Evolutionary conservation across 2,888 invertebrate species (phyloP), one percentile per base, ranked within the genome.

Genomic region (Mayetiola destructor): DNA sequence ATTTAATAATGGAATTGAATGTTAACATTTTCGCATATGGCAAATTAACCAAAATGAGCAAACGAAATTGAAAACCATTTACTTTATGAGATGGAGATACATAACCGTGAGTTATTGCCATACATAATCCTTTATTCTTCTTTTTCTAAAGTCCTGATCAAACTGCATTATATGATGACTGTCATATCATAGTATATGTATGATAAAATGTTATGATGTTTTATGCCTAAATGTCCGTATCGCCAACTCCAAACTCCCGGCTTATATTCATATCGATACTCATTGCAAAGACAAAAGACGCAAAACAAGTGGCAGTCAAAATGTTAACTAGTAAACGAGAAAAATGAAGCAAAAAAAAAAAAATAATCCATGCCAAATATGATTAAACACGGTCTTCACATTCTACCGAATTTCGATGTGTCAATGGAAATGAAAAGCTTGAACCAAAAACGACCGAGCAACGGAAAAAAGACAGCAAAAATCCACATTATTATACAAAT

Each of bases 101-200:
- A 48, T 48, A 48, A 48, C 48, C 48, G 48, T 48, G 48, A 48
- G 48, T 48, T 48, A 48, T 48, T 48, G 48, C 48, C n/a, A 4
- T n/a, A 9, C 48, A 48, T 48, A 48, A 48, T 48, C 48, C 48
- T 48, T 23, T 42, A 42, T 42, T 42, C n/a, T n/a, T n/a, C n/a
- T n/a, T n/a, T n/a, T n/a, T n/a, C n/a, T 27, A 27, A 27, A 16
- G 48, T 48, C 48, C 27, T 48, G 27, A 48, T 48, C 48, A 48
- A 48, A 48, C 27, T 48, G 48, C 48, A 48, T 48, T 48, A 48
- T 48, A 27, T n/a, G n/a, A n/a, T n/a, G n/a, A n/a, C n/a, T n/a
- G n/a, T n/a, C n/a, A n/a, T n/a, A n/a, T n/a, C n/a, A n/a, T n/a
- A n/a, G n/a, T n/a, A n/a, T n/a, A n/a, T n/a, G n/a, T n/a, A n/a